Conservation (phyloP, 2,888 invertebrate species). For the Hyposoter dolosus region DNA sequence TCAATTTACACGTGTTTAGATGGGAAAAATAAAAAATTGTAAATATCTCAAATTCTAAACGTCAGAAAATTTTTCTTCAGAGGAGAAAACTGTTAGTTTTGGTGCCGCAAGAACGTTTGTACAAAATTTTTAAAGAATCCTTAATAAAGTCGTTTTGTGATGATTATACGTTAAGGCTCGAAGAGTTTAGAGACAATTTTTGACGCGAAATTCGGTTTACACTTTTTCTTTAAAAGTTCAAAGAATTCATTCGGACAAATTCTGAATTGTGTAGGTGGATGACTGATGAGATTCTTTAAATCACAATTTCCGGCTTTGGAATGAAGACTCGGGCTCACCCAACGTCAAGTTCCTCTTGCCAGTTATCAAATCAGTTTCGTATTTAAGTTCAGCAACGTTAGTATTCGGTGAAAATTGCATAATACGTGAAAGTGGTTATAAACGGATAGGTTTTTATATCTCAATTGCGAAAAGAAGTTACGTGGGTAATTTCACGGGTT, state of each 20-base stretch:
- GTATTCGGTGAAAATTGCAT: neutral
- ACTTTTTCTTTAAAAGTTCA: neutral
- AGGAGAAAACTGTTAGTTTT: no score
- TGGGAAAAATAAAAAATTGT: no score
- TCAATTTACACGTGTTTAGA: no score
- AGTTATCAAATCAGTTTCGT: neutral
- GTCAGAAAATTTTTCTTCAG: no score
- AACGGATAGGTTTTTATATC: neutral
- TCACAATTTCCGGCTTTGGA: neutral
- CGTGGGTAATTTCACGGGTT: neutral
- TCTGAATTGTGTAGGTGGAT: neutral
- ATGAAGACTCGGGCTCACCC: neutral
- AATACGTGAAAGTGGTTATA: constrained; percentile 5
- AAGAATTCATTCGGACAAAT: neutral
- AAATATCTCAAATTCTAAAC: no score
- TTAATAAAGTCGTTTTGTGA: no score
- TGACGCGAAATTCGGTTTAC: neutral
- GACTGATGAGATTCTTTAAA: neutral
- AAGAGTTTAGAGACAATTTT: neutral
- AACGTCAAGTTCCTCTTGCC: neutral
- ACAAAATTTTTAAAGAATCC: no score
- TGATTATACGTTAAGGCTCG: no score
- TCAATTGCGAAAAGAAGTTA: neutral
- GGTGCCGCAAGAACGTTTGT: no score
- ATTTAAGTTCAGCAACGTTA: neutral